Percentiles rank a stretch among this genome's conserved stretches.
phyloP scores from a whole-genome alignment of 2,797 vertebrate genomes.

The Rachycentron canadum region DNA sequence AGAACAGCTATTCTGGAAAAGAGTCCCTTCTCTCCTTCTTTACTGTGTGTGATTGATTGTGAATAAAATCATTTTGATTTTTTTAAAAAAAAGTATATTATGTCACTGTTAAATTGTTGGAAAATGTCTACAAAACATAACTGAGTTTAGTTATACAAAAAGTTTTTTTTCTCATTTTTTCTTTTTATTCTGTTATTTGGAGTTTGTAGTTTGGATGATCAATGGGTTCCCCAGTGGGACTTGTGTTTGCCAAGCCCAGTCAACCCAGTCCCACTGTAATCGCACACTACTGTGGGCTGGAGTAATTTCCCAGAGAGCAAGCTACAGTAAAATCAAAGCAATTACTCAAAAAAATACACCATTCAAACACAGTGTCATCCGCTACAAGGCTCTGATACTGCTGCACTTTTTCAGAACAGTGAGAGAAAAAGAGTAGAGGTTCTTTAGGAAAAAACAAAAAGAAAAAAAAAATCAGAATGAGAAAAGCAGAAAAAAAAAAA shows the following conservation, averaged over 20 bases:
- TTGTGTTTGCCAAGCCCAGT: constrained; percentile 54
- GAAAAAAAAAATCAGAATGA: neutral
- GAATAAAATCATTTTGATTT: neutral
- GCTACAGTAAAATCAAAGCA: constrained; percentile 60
- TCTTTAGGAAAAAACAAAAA: neutral
- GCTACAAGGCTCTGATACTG: constrained; percentile 27
- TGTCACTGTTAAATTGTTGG: neutral
- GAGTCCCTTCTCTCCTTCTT: neutral
- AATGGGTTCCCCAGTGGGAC: constrained; percentile 54
- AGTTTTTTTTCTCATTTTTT: neutral
- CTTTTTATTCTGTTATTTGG: constrained; percentile 7
- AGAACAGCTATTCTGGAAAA: neutral
- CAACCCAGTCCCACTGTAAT: constrained; percentile 57
- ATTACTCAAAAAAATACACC: constrained; percentile 64
- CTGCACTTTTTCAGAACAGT: constrained; percentile 27
- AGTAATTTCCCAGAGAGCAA: constrained; percentile 63
- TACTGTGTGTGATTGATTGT: too few relatives aligned
- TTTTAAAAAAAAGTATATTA: neutral
- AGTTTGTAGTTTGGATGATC: constrained; percentile 34
- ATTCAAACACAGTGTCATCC: constrained; percentile 43
- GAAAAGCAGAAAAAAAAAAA: neutral
- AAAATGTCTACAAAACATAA: neutral
- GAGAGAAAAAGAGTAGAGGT: constrained; percentile 16
- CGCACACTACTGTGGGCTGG: constrained; percentile 22
- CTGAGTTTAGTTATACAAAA: neutral